A percentile compares a stretch with the other conserved stretches of the same genome.
phyloP scores from a whole-genome alignment of 2,797 vertebrate genomes.

The Platalea minor region DNA sequence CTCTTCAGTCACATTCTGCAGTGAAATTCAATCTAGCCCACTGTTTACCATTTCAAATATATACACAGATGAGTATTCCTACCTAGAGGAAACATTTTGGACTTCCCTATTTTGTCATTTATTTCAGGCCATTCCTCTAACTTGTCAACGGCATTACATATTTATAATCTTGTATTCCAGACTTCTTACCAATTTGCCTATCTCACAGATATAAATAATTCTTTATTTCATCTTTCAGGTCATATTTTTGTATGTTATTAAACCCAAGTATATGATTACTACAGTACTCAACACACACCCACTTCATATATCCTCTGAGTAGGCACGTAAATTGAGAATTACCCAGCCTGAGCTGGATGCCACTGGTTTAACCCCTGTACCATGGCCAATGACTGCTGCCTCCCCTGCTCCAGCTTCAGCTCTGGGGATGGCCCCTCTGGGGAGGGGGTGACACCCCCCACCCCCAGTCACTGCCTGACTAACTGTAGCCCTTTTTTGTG shows the following conservation, averaged over 20 bases:
- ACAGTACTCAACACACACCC: background rate
- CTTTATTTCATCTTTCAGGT: background rate
- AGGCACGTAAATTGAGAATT: background rate
- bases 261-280: background rate
- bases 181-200: background rate
- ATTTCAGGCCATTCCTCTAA: background rate
- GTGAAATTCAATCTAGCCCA: background rate
- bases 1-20: background rate
- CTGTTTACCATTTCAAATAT: background rate
- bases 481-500: background rate
- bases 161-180: background rate
- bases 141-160: background rate
- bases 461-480: background rate
- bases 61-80: background rate
- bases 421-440: background rate
- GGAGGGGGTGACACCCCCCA: background rate
- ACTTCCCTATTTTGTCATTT: background rate
- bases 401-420: background rate
- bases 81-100: background rate
- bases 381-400: background rate
- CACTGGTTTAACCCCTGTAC: background rate
- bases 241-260: background rate
- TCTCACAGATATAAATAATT: background rate
- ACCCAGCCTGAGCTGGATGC: background rate
- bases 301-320: background rate